Conservation (phyloP, 2,797 vertebrate genomes). For the Champsocephalus esox region DNA sequence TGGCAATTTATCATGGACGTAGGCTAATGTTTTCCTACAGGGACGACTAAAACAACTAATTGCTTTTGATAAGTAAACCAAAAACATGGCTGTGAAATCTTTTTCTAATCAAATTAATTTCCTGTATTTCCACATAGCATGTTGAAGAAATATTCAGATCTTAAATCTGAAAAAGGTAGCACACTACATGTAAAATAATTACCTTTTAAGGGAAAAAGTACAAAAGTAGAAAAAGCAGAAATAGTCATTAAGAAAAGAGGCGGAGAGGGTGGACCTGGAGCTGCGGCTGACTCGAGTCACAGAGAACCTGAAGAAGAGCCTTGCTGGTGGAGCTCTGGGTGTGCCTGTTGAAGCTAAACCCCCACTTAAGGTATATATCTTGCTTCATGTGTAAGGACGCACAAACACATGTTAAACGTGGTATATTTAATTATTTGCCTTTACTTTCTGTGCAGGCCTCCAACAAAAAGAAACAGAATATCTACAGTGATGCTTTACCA, state of each 20-base stretch:
- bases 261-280: constrained; percentile 90
- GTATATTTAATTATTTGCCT: not conserved
- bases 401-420: not conserved
- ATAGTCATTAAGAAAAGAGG: constrained; percentile 67
- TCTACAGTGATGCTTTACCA: constrained; percentile 84
- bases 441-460: constrained; percentile 43
- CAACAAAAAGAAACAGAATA: constrained; percentile 74
- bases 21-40: constrained; percentile 7
- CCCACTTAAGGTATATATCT: constrained; percentile 81
- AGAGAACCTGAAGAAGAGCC: constrained; percentile 91
- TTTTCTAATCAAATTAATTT: constrained; percentile 44
- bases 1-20: too few species aligned
- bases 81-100: constrained; percentile 31
- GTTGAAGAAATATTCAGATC: not conserved
- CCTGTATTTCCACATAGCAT: constrained; percentile 18
- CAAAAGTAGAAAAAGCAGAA: too few species aligned
- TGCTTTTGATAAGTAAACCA: constrained; percentile 40
- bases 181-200: too few species aligned
- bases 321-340: constrained; percentile 89
- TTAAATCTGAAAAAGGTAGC: too few species aligned
- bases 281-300: constrained; percentile 90
- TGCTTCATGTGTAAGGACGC: not conserved
- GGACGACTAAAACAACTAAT: constrained; percentile 36
- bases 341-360: constrained; percentile 81
- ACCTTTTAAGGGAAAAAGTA: too few species aligned